Base-by-base conservation (phyloP, 2,888 invertebrate species). In the Molanna angustata region DNA sequence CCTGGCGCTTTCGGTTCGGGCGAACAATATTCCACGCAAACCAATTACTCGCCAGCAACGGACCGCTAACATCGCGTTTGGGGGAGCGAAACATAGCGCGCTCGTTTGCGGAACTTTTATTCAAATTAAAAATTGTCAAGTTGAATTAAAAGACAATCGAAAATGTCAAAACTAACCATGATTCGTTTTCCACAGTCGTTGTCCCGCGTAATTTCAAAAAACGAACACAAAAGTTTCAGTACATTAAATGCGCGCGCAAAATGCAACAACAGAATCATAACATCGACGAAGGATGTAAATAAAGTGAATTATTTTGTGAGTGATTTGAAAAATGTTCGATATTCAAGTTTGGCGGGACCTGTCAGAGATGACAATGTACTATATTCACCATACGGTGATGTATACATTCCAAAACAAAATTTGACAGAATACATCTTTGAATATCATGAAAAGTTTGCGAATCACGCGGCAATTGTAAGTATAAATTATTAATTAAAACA, bases 401-500 rank as follows among this genome's bases (percentile, higher is more conserved):
- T 79, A 19, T 68, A 74, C 59, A 69, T 80, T 54, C 80, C 81
- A 1, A 77, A 78, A 41, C 74, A 78, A 64, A 75, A 79, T 45
- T 65, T 85, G 50, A 78, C 81, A 19, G 79, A 86, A 31, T 75
- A 74, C 66, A 68, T 85, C 50, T 85, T 81, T 71, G 71, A 74
- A 57, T 74, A 80, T 60, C 61, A 74, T 20, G 78, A 79, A 40
- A 64, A 77, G 54, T 82, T 80, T 78, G 69, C 76, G 7, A 79
- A 83, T 60, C 71, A 76, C 58, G 80, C 84, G 19, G 80, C 81
- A 52, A 73, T 84, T 71, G 86, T 86, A 72, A 82, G 83, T 80
- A 58, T 21, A 7, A 7, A 13, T 7, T 35, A 27, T 27, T 7
- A 7, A 7, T 27, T 27, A 7, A n/a, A n/a, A n/a, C n/a, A n/a